Base-by-base conservation (phyloP, 1,140 invertebrate genomes). In the Penaeus vannamei region DNA sequence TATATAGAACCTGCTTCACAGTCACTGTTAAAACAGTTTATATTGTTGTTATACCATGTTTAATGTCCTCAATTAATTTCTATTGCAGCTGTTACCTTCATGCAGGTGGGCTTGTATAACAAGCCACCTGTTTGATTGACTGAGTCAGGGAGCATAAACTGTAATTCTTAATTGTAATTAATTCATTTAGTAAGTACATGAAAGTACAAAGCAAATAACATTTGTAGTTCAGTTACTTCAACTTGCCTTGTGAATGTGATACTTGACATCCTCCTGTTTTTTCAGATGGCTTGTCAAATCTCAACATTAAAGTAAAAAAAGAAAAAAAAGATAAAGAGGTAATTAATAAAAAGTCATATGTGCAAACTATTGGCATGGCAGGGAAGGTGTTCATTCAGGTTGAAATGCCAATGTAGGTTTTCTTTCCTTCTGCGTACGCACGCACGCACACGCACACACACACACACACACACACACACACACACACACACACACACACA, bases 131-230 rank as follows among this genome's bases (percentile, higher is more conserved):
- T 84, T 84, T 84, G 83, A 84, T 84, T 84, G 83, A 84, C 83
- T 84, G 83, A 84, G 83, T 84, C 83, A 84, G 83, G 83, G 83
- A 84, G 83, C 83, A 69, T 84, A 69, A 84, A 84, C 83, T 69
- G 83, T 84, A 64, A 84, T 84, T 84, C 69, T 84, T 69, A 53
- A 66, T 81, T 81, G 46, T 81, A 81, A 81, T 46, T 84, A 61
- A 69, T 84, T 84, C 61, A 46, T 84, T 84, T 84, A 66, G 23
- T 84, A 84, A 84, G 83, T 84, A 84, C 62, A 84, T 69, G 36
- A 60, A 66, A 84, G 64, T 61, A 64, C 61, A 84, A 84, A 64
- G 64, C 64, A 64, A 66, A 64, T 66, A 84, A 66, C 64, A 84
- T 84, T 66, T 69, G 61, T 84, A 84, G 83, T 64, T 84, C 61